A percentile compares a stretch with the other conserved stretches of the same genome.
Conservation (phyloP, 2,113 vertebrate species). For the Microcebus griseorufus region DNA sequence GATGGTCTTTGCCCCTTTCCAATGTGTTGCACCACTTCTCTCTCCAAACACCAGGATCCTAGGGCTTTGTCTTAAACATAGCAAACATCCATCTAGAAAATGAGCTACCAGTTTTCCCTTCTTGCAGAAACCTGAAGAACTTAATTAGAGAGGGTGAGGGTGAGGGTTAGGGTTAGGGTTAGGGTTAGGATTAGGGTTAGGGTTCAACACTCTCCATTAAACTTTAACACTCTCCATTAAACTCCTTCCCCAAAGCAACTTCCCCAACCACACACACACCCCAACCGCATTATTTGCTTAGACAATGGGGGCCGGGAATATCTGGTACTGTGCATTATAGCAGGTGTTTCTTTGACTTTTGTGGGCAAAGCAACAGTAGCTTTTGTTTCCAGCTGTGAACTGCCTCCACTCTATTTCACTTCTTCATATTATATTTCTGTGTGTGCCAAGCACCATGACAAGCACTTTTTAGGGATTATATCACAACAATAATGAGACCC, state of each 20-base stretch:
- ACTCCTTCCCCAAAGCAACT: background rate
- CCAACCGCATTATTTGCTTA: background rate
- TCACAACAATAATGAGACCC: background rate
- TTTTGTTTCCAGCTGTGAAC: background rate
- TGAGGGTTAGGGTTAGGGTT: too few relatives aligned
- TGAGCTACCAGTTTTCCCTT: background rate
- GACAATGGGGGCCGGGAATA: fast-evolving
- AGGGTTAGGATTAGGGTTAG: too few relatives aligned
- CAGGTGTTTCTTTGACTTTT: background rate
- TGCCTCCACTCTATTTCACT: background rate
- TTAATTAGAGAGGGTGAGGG: background rate
- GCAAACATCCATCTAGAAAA: background rate
- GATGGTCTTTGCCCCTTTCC: background rate
- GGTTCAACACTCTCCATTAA: too few relatives aligned
- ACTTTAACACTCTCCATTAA: background rate
- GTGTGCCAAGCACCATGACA: background rate
- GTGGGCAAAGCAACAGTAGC: background rate
- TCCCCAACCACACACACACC: background rate
- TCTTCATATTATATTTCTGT: background rate
- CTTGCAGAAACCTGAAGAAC: background rate
- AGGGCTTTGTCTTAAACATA: background rate
- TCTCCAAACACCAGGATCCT: background rate
- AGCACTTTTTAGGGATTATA: background rate
- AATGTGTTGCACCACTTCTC: background rate
- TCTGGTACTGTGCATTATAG: background rate